Conservation (phyloP, 2,113 vertebrate species). For the Pitta sordida region DNA sequence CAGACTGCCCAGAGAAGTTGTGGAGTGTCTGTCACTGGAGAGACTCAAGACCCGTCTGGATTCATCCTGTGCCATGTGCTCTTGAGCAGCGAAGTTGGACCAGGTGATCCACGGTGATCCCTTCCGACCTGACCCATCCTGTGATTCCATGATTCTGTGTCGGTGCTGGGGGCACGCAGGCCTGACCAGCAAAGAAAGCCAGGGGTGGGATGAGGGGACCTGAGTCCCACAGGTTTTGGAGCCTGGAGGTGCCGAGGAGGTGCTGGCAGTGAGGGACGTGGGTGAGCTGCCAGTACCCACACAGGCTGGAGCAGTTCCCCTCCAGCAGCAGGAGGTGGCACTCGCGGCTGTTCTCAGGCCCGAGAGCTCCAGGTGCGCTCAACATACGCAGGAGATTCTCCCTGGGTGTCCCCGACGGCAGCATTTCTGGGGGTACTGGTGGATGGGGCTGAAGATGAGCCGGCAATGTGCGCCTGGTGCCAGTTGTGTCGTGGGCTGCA, state of each 20-base stretch:
- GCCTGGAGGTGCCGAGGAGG: background rate
- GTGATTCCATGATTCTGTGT: background rate
- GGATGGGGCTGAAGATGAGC: background rate
- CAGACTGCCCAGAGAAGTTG: background rate
- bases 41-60: background rate
- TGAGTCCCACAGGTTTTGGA: background rate
- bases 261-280: background rate
- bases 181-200: background rate
- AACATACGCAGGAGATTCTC: accelerated
- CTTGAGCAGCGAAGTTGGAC: background rate
- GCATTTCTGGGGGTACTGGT: background rate
- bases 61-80: background rate
- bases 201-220: no score
- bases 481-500: background rate
- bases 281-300: no score
- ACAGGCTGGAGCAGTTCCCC: background rate
- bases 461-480: background rate
- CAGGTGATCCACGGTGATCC: background rate
- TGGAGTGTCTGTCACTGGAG: background rate
- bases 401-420: background rate
- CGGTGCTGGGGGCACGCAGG: background rate
- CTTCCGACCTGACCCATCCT: background rate
- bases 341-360: background rate
- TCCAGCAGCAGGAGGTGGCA: background rate
- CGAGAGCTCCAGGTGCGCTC: background rate